phyloP scores from a whole-genome alignment of 2,888 invertebrate species.

The Lepidochitona cinerea region DNA sequence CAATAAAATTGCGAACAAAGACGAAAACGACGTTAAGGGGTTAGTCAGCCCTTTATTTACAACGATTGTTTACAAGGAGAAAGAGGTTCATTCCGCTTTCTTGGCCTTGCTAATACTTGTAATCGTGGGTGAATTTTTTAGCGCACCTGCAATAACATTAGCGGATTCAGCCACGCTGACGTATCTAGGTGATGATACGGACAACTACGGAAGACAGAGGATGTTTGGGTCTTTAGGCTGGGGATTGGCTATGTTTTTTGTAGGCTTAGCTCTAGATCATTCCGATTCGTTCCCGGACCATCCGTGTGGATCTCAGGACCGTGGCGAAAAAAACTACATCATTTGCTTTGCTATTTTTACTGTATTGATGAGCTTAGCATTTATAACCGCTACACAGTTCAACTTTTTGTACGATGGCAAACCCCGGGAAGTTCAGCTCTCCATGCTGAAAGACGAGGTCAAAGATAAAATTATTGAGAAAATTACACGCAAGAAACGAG shows the following conservation, averaged over 20 bases:
- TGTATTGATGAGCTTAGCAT: constrained; percentile 94
- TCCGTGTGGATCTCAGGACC: constrained; percentile 86
- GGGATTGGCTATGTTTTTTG: constrained; percentile 99
- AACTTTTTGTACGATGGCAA: constrained; percentile 72
- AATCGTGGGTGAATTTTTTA: constrained; percentile 97
- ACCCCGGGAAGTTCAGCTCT: constrained; percentile 47
- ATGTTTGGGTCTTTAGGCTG: constrained; percentile 99
- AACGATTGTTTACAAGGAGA: constrained; percentile 88
- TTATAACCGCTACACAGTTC: constrained; percentile 92
- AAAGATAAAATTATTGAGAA: constrained; percentile 57
- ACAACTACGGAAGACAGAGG: constrained; percentile 91
- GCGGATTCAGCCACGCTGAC: constrained; percentile 77
- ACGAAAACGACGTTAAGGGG: constrained; percentile 40
- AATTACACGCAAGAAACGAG: constrained; percentile 44
- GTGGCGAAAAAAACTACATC: constrained; percentile 96
- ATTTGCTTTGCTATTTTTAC: constrained; percentile 99
- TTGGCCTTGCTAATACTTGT: constrained; percentile 92
- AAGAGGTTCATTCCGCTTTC: constrained; percentile 96
- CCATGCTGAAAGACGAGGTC: constrained; percentile 52
- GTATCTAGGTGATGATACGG: constrained; percentile 83
- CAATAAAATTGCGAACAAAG: constrained; percentile 48
- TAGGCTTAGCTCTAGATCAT: constrained; percentile 88
- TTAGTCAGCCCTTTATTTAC: constrained; percentile 86
- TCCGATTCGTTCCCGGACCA: constrained; percentile 95
- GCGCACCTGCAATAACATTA: constrained; percentile 93